Evolutionary conservation across 2,888 invertebrate species (phyloP).

Genomic region (Papilio demoleus): DNA sequence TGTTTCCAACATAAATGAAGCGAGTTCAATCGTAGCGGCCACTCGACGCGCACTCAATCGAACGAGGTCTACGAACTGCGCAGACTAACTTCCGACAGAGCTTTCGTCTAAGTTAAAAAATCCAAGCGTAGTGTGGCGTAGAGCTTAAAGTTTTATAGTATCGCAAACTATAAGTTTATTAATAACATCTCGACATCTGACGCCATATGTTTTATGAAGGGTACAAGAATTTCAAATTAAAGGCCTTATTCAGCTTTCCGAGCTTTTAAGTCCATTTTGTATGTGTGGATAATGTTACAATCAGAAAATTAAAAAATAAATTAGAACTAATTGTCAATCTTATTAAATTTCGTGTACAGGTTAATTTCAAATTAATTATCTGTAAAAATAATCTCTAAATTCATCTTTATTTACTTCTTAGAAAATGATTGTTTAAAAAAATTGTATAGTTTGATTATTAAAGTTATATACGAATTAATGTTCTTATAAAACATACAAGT

Average conservation of each 20-base stretch:
- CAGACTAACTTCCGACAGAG: conserved; percentile 9
- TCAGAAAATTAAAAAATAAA: too few relatives aligned
- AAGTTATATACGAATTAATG: neutral
- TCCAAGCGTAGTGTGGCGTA: neutral
- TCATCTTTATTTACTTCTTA: too few relatives aligned
- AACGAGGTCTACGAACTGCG: conserved; percentile 16
- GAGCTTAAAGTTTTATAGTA: neutral
- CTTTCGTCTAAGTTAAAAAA: neutral
- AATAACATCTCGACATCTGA: neutral
- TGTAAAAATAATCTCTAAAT: too few relatives aligned
- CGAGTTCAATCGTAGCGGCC: conserved; percentile 24
- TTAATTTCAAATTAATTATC: too few relatives aligned
- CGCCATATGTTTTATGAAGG: neutral
- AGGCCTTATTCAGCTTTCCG: neutral
- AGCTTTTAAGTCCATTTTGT: neutral
- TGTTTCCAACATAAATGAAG: conserved; percentile 22
- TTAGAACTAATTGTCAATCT: too few relatives aligned
- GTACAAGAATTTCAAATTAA: neutral
- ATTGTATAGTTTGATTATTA: neutral
- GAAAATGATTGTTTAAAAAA: neutral
- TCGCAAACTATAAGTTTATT: conserved; percentile 2
- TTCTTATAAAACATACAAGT: neutral
- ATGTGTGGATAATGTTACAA: too few relatives aligned
- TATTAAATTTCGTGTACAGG: too few relatives aligned
- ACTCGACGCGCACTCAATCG: conserved; percentile 12